phyloP scores from a whole-genome alignment of 2,797 vertebrate genomes.

The Mormyrops attenuatus region DNA sequence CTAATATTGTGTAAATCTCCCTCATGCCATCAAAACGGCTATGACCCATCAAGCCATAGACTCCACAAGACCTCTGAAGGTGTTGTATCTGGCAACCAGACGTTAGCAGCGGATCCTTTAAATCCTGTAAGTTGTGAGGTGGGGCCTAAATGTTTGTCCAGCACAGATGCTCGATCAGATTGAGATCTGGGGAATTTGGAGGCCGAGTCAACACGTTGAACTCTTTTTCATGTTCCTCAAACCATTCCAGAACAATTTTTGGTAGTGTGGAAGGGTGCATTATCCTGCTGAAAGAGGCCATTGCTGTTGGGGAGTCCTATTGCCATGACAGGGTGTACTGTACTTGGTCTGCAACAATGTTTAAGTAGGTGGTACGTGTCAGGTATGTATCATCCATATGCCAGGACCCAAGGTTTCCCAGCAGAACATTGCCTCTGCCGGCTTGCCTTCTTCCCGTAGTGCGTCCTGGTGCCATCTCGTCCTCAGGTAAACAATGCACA shows the following conservation, averaged over 20 bases:
- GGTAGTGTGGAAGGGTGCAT: background rate
- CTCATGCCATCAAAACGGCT: background rate
- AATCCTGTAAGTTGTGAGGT: background rate
- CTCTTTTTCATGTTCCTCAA: background rate
- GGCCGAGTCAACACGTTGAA: background rate
- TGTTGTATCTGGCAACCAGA: background rate
- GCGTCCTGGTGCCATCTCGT: background rate
- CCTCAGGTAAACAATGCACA: background rate
- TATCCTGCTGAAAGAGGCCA: background rate
- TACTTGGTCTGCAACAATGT: background rate
- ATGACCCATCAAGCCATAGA: background rate
- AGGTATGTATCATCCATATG: no score
- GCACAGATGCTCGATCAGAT: background rate
- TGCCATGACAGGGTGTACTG: background rate
- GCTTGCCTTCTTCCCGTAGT: no score
- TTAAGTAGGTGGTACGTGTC: no score
- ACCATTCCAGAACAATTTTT: background rate
- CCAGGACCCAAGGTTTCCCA: no score
- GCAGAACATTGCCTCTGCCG: no score
- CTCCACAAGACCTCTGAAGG: background rate
- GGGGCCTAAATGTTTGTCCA: background rate
- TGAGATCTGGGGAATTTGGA: background rate
- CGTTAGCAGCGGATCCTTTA: background rate
- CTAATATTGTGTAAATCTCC: background rate
- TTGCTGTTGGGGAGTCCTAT: background rate